A percentile compares a stretch with the other conserved stretches of the same genome.
phyloP scores from a whole-genome alignment of 2,888 invertebrate species.

The Scelioninae gen. 1 region DNA sequence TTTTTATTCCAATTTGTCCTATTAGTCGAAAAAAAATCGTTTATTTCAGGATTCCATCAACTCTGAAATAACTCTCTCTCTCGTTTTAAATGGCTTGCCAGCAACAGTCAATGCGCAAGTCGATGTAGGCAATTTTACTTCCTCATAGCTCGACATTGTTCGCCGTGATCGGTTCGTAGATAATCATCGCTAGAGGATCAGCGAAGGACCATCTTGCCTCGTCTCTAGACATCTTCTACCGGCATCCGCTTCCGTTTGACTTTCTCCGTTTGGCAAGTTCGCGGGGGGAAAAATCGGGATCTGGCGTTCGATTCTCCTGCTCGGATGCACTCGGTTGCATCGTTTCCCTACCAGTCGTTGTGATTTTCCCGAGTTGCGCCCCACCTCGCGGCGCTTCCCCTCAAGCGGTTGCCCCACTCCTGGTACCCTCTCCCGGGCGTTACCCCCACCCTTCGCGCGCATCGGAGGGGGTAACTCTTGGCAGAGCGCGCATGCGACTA shows the following conservation, averaged over 20 bases:
- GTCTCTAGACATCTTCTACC: background rate
- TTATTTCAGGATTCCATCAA: too few species aligned
- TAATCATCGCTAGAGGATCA: conserved; percentile 21
- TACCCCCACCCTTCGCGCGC: conserved; percentile 60
- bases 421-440: conserved; percentile 59
- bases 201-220: conserved; percentile 16
- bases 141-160: conserved; percentile 18
- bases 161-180: conserved; percentile 1
- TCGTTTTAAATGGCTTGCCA: background rate
- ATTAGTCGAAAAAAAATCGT: too few species aligned
- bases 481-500: conserved; percentile 77
- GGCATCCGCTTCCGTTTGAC: conserved; percentile 34
- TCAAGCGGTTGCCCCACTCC: conserved; percentile 64
- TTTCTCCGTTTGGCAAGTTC: conserved; percentile 41
- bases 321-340: conserved; percentile 76
- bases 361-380: conserved; percentile 53
- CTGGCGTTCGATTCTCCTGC: conserved; percentile 71
- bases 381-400: conserved; percentile 60
- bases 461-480: conserved; percentile 72
- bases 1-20: too few species aligned
- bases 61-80: background rate
- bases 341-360: conserved; percentile 63
- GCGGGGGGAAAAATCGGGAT: too few species aligned
- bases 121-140: conserved; percentile 4
- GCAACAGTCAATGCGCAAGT: background rate